Conservation (phyloP, 64 coral and sea anemone genomes). For the Anthopleura sola region DNA sequence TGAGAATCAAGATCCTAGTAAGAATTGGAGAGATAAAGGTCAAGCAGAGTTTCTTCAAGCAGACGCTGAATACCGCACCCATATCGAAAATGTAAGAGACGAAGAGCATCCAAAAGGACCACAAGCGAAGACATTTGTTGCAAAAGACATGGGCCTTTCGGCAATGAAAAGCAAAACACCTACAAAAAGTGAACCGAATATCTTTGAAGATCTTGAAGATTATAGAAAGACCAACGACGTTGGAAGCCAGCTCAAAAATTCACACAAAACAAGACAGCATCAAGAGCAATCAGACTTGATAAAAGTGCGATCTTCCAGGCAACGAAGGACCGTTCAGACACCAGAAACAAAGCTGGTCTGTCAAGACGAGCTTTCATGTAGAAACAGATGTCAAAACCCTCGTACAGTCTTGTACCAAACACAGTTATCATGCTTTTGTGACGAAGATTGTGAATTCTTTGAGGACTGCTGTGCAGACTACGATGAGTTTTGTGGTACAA, state of each 20-base stretch:
- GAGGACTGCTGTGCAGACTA: constrained; percentile 6
- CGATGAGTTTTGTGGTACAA: not conserved
- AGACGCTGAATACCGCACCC: too few species aligned
- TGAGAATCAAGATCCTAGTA: not conserved
- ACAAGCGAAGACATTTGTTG: too few species aligned
- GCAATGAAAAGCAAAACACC: too few species aligned
- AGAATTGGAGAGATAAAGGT: not conserved
- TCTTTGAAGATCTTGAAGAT: too few species aligned
- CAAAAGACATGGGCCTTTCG: too few species aligned
- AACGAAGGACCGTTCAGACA: not conserved
- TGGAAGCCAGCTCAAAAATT: not conserved
- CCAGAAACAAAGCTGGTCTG: not conserved
- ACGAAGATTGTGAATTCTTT: not conserved
- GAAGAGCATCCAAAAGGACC: too few species aligned
- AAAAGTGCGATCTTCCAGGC: not conserved
- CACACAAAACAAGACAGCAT: too few species aligned
- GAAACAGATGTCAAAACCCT: not conserved
- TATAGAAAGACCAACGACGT: too few species aligned
- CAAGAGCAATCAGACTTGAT: too few species aligned
- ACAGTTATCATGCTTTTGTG: constrained; percentile 1
- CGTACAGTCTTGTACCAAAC: not conserved
- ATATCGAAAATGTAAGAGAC: too few species aligned
- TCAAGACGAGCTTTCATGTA: not conserved
- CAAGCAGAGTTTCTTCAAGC: too few species aligned
- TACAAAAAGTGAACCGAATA: too few species aligned